These are phyloP conservation scores for Polietes domitor DNA, from an alignment of 2,888 invertebrate species.

Conservation along the genomic window DNA sequence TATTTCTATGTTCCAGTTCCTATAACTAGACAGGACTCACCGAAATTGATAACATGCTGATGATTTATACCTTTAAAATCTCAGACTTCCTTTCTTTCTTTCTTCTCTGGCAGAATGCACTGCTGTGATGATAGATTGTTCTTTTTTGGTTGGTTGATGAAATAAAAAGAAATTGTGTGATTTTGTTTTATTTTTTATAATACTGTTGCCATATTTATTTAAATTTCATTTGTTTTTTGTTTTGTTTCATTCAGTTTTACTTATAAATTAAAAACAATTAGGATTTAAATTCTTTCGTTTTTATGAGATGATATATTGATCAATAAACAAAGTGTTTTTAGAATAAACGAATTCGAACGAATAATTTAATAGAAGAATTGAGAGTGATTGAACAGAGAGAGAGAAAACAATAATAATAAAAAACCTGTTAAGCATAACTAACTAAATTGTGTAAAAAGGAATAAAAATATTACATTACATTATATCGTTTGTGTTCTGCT, in stretches of 20 bases:
- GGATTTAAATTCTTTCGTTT: slow-evolving; percentile 47
- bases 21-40: no score
- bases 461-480: slow-evolving; percentile 24
- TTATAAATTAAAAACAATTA: slow-evolving; percentile 65
- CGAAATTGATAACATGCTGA: no score
- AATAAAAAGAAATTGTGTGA: slow-evolving; percentile 62
- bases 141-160: slow-evolving; percentile 26
- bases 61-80: no score
- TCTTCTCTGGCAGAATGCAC: not conserved
- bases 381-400: not conserved
- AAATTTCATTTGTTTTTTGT: slow-evolving; percentile 60
- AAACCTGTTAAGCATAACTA: slow-evolving; percentile 43
- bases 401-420: slow-evolving; percentile 17
- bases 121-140: not conserved
- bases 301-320: slow-evolving; percentile 34
- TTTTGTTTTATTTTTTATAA: slow-evolving; percentile 68
- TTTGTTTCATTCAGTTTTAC: slow-evolving; percentile 46
- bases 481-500: slow-evolving; percentile 25
- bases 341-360: not conserved
- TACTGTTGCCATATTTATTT: slow-evolving; percentile 70
- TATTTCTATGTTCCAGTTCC: no score
- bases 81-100: not conserved
- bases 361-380: slow-evolving; percentile 4
- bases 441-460: slow-evolving; percentile 45
- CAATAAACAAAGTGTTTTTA: slow-evolving; percentile 34